These are phyloP conservation scores for Apeira syringaria DNA, from an alignment of 2,888 invertebrate species.

Conservation along the genomic window DNA sequence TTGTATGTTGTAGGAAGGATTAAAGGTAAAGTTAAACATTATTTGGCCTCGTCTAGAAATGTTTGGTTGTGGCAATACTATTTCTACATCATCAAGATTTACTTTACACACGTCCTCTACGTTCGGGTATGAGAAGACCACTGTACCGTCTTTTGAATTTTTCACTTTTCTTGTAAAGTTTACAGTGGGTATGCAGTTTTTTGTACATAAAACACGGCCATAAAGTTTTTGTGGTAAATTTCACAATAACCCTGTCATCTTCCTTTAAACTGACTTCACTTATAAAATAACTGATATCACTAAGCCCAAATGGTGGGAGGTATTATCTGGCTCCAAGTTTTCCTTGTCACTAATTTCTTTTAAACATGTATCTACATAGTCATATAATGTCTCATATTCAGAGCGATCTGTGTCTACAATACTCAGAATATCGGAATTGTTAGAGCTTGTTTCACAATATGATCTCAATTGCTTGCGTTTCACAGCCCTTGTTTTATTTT, in stretches of 20 bases:
- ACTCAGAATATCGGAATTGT: background rate
- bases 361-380: background rate
- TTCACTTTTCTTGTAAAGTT: conserved; percentile 25
- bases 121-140: conserved; percentile 22
- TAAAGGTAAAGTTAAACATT: background rate
- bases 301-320: background rate
- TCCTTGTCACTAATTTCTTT: background rate
- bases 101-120: conserved; percentile 27
- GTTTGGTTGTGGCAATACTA: background rate
- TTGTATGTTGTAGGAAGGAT: background rate
- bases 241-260: conserved; percentile 22
- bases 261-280: background rate
- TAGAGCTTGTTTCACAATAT: background rate
- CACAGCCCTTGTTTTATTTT: background rate
- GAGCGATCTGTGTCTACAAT: conserved; percentile 2
- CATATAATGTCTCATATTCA: background rate
- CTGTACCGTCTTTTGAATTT: conserved; percentile 19
- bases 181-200: conserved; percentile 23
- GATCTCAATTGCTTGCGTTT: background rate
- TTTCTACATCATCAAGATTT: conserved; percentile 24
- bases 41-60: conserved; percentile 1
- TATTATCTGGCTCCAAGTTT: background rate
- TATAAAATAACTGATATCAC: background rate
- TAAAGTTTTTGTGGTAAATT: conserved; percentile 23
- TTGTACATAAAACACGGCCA: conserved; percentile 15